Evolutionary conservation across 2,888 invertebrate species (phyloP).

Genomic region (Caenorhabditis sp.): DNA sequence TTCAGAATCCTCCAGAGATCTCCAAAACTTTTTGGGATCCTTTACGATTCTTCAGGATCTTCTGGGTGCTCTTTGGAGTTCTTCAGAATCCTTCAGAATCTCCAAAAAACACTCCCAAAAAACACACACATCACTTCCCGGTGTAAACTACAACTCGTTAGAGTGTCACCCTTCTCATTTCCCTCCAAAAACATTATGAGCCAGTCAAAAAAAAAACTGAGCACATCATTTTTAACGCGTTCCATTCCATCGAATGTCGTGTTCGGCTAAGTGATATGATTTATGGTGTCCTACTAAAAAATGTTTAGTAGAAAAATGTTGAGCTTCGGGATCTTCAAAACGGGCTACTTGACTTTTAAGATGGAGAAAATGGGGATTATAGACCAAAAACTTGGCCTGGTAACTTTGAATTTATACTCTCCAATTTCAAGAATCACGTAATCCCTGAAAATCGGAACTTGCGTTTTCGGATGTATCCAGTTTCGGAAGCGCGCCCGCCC

Average conservation of each 20-base stretch:
- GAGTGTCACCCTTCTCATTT: neutral
- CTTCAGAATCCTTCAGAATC: too few relatives aligned
- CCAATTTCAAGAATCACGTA: neutral
- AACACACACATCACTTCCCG: neutral
- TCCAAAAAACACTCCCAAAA: neutral
- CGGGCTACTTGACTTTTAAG: slow-evolving; percentile 4
- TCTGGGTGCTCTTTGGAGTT: too few relatives aligned
- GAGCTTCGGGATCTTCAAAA: neutral
- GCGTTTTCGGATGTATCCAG: too few relatives aligned
- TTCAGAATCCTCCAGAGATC: too few relatives aligned
- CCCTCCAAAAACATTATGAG: neutral
- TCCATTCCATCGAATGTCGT: neutral
- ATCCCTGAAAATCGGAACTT: neutral
- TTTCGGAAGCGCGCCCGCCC: neutral
- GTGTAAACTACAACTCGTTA: slow-evolving; percentile 32
- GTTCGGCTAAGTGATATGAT: slow-evolving; percentile 29
- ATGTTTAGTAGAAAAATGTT: neutral
- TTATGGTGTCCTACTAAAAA: slow-evolving; percentile 19
- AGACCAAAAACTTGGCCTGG: neutral
- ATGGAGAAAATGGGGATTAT: neutral
- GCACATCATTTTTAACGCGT: slow-evolving; percentile 5
- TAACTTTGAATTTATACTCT: neutral
- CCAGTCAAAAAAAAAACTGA: neutral
- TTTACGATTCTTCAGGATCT: too few relatives aligned
- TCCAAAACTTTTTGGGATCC: too few relatives aligned